Conservation (phyloP, 2,797 vertebrate species). For the Enteromius unitaeniatus region DNA sequence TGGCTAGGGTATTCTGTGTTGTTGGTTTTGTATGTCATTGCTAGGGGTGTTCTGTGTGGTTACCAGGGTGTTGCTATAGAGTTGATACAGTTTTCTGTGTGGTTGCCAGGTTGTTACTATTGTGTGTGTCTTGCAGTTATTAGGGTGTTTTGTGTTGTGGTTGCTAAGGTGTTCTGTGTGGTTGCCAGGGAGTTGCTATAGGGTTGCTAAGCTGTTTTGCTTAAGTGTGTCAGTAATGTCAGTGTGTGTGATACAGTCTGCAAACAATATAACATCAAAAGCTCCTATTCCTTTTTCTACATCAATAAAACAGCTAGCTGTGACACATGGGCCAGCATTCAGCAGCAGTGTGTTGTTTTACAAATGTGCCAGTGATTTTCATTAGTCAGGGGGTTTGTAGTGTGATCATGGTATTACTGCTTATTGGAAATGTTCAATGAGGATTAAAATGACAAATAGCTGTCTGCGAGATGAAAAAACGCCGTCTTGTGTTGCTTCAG, state of each 20-base stretch:
- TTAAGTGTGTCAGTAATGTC: neutral
- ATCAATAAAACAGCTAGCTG: neutral
- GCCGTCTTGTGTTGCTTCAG: slow-evolving; percentile 52
- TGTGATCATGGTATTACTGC: slow-evolving; percentile 70
- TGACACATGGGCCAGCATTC: slow-evolving; percentile 7
- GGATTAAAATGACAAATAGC: slow-evolving; percentile 85
- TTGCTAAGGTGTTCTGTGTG: neutral
- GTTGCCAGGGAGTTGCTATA: neutral
- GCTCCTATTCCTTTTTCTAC: neutral
- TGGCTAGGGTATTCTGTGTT: neutral
- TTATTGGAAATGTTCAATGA: slow-evolving; percentile 81
- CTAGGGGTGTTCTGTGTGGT: neutral
- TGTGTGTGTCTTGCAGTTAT: too few species aligned
- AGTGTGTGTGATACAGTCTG: neutral
- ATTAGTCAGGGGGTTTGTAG: slow-evolving; percentile 66
- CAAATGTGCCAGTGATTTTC: slow-evolving; percentile 64
- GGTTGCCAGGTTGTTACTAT: neutral
- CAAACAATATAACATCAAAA: slow-evolving; percentile 3
- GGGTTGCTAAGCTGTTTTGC: neutral
- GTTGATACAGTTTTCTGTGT: neutral
- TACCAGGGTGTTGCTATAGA: accelerated
- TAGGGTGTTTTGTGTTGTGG: too few species aligned
- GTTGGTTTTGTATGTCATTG: neutral
- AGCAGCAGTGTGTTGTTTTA: slow-evolving; percentile 50
- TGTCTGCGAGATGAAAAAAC: slow-evolving; percentile 75